phyloP scores from a whole-genome alignment of 2,888 invertebrate genomes.

The Unio pictorum region DNA sequence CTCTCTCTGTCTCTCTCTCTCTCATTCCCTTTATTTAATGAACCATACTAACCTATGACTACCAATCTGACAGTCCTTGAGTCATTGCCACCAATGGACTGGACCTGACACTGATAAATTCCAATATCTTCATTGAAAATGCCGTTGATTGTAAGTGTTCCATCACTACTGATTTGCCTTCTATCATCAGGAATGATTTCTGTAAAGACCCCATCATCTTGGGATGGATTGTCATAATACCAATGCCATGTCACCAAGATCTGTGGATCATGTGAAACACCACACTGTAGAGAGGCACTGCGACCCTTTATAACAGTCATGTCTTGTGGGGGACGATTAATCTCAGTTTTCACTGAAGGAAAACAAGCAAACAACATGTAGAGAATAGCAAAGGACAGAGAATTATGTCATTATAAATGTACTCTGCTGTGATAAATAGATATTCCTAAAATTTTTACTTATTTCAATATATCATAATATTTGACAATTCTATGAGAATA shows the following conservation, averaged over 20 bases:
- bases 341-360: slow-evolving; percentile 87
- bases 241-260: slow-evolving; percentile 60
- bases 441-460: too few species aligned
- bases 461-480: too few species aligned
- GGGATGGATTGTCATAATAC: slow-evolving; percentile 42
- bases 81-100: slow-evolving; percentile 92
- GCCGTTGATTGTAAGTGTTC: slow-evolving; percentile 84
- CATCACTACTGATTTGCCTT: slow-evolving; percentile 75
- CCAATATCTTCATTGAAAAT: slow-evolving; percentile 85
- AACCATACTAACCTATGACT: slow-evolving; percentile 79
- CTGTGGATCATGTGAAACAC: slow-evolving; percentile 88
- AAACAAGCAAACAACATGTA: slow-evolving; percentile 1
- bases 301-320: slow-evolving; percentile 91
- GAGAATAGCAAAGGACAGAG: not conserved
- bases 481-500: too few species aligned
- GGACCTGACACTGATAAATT: slow-evolving; percentile 91
- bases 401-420: too few species aligned
- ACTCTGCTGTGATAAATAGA: too few species aligned
- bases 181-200: slow-evolving; percentile 30
- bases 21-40: not conserved
- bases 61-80: slow-evolving; percentile 86
- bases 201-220: slow-evolving; percentile 8
- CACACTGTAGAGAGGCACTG: slow-evolving; percentile 93
- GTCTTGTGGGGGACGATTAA: slow-evolving; percentile 93
- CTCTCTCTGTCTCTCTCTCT: not conserved